Evolutionary conservation across 2,888 invertebrate species (phyloP), one percentile per base, ranked within the genome.

Genomic region (Agrochola lota): DNA sequence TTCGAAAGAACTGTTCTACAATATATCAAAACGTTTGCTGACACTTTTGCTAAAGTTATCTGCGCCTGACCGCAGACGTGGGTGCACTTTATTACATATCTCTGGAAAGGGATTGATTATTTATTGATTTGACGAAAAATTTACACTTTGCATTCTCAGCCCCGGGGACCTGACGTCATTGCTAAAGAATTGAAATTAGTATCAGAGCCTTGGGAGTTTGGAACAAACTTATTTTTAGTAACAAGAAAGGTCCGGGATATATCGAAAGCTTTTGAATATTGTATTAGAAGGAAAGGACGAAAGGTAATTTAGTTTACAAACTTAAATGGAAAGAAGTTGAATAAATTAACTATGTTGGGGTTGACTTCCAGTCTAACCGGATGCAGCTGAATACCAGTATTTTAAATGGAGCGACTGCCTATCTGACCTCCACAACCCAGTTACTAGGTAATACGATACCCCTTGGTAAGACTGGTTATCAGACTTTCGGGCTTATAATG

Each of bases 51-150:
- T 87, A 87, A 91, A 90, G 85, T 90, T 92, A 91, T 91, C 91
- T 81, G 81, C 84, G 78, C 76, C 74, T 86, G 85, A 91, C 91
- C 90, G 78, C 91, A 90, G 75, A 89, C 86, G 89, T 89, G 90
- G 89, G 89, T 82, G 88, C 89, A 89, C 86, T 91, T 92, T 91
- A 91, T 91, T 91, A 91, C 79, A 74, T 84, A 91, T 85, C 84
- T 84, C 78, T 68, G 81, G 74, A 86, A 87, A 85, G 74, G 85
- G 81, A 81, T 83, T 81, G 77, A 84, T 90, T 89, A 91, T 90
- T 91, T 91, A 92, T 91, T 89, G 84, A 87, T 89, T 84, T 87
- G 71, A 71, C 71, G 67, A 85, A 83, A 80, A 86, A 76, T 80
- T 81, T 84, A 80, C 85, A 77, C 83, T 80, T 80, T 81, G 67